Percentiles rank a stretch among this genome's conserved stretches.
These are phyloP conservation scores for Falco berigora DNA, from an alignment of 2,797 vertebrate genomes.

Conservation along the genomic window DNA sequence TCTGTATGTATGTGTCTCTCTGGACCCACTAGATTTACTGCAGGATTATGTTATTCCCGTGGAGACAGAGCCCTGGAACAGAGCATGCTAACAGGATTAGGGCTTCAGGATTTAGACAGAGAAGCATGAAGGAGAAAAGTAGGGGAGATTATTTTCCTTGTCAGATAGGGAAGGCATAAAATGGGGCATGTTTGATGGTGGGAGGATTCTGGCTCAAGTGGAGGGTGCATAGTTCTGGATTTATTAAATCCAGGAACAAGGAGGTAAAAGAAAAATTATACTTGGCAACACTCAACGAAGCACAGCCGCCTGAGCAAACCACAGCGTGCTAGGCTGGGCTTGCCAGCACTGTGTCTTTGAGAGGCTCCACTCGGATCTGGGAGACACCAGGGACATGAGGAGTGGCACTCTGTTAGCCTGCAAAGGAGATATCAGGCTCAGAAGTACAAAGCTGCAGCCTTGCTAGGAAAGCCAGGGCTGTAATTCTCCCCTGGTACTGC, in stretches of 20 bases:
- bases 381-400: background rate
- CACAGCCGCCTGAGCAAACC: background rate
- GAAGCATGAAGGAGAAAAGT: slow-evolving; percentile 67
- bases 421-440: slow-evolving; percentile 9
- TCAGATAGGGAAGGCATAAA: slow-evolving; percentile 30
- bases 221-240: slow-evolving; percentile 14
- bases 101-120: slow-evolving; percentile 73
- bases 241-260: slow-evolving; percentile 58
- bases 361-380: background rate
- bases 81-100: slow-evolving; percentile 77
- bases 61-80: slow-evolving; percentile 71
- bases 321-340: background rate
- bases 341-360: slow-evolving; percentile 9
- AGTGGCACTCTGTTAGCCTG: background rate
- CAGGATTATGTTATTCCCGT: slow-evolving; percentile 73
- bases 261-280: slow-evolving; percentile 41
- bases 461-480: background rate
- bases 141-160: slow-evolving; percentile 61
- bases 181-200: background rate
- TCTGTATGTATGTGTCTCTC: slow-evolving; percentile 2
- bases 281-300: slow-evolving; percentile 8
- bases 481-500: slow-evolving; percentile 33
- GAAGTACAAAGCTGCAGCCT: slow-evolving; percentile 8
- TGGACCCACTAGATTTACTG: slow-evolving; percentile 70
- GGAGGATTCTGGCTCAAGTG: slow-evolving; percentile 21